Evolutionary conservation across 1,140 invertebrate genomes (phyloP), one percentile per base, ranked within the genome.

Genomic region (Drosophila navojoa): DNA sequence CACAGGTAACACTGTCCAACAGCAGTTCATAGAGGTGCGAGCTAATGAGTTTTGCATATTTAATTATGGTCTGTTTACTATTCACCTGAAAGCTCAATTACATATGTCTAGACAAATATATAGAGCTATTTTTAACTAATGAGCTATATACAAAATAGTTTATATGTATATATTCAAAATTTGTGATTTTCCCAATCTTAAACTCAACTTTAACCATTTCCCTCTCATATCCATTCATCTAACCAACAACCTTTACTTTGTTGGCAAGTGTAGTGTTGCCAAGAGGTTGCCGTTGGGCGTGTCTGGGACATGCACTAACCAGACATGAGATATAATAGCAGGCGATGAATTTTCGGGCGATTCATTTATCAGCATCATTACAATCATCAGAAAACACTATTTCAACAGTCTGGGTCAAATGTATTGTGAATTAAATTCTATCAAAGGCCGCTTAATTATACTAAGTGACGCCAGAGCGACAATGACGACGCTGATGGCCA

Each of bases 371-470:
- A 77, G 77, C 77, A 80, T 89, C 84, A 75, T 77, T 81, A 78
- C 53, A 29, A 80, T 67, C 79, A 75, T 77, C 79, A 71, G 67
- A 79, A 77, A 77, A 64, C 79, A 80, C 54, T 85, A 69, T 45
- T 53, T 52, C 64, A 66, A 71, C 54, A 25, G 22, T 50, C 71
- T 57, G 47, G 29, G 49, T 35, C 68, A 75, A 73, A 78, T 63
- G 73, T 57, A 71, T 77, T 84, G 77, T 80, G 79, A 89, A 84
- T 84, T 80, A 77, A 75, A 72, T 89, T 68, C 80, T 85, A 89
- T 89, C 73, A 84, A 89, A 79, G 71, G 70, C 32, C 79, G 74
- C 85, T 89, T 77, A 89, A 89, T 89, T 89, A 89, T 72, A 72
- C 77, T 89, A 89, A 89, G 85, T 89, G 84, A 80, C 79, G 79